Percentiles rank a stretch among this genome's conserved stretches.
Evolutionary conservation across 2,113 vertebrate genomes (phyloP).

Genomic region (Ranitomeya variabilis): DNA sequence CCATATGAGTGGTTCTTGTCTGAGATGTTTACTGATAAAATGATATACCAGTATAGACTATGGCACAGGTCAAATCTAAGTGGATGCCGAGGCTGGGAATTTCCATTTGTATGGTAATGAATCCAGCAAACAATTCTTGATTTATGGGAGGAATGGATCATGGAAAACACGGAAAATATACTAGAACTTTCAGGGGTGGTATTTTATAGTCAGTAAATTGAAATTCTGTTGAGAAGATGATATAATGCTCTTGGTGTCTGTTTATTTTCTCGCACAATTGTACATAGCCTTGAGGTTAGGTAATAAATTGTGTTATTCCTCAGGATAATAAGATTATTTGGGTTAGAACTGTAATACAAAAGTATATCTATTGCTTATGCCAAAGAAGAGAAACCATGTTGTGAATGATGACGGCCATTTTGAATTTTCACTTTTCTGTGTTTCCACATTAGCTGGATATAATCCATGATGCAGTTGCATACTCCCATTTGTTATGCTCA

Average conservation of each 20-base stretch:
- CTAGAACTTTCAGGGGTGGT: constrained; percentile 10
- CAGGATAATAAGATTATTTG: not conserved
- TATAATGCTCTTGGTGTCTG: not conserved
- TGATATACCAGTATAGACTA: constrained; percentile 9
- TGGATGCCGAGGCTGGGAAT: constrained; percentile 31
- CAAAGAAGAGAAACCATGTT: not conserved
- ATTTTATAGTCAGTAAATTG: constrained; percentile 18
- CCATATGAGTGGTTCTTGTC: constrained; percentile 26
- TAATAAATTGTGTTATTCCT: constrained; percentile 7
- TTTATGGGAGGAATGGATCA: constrained; percentile 26
- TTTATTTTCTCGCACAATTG: not conserved
- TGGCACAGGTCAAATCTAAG: constrained; percentile 39
- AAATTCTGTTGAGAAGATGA: not conserved
- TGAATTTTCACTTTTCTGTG: not conserved
- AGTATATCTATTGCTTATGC: not conserved
- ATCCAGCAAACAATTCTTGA: constrained; percentile 15
- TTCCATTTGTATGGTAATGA: constrained; percentile 57
- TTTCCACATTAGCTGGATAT: not conserved
- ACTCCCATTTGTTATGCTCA: too few species aligned
- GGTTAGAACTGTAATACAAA: not conserved
- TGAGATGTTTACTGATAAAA: constrained; percentile 35
- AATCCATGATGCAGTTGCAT: too few species aligned
- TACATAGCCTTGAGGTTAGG: constrained; percentile 2
- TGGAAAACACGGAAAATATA: not conserved
- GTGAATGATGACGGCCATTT: not conserved